phyloP scores from a whole-genome alignment of 2,888 invertebrate species.

The Pseudococcus longispinus region DNA sequence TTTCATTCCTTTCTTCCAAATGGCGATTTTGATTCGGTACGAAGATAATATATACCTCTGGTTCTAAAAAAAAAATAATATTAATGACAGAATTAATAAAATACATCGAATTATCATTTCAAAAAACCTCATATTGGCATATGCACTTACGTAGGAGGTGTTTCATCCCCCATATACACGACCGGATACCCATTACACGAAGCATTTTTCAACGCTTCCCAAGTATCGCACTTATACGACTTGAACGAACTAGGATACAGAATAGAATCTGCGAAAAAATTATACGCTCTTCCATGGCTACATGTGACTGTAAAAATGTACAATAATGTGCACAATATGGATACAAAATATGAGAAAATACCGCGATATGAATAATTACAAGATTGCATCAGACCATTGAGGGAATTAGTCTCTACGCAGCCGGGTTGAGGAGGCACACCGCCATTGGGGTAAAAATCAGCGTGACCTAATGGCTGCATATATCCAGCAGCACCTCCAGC shows the following conservation, averaged over 20 bases:
- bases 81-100: neutral
- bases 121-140: neutral
- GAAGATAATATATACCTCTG: conserved; percentile 14
- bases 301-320: conserved; percentile 59
- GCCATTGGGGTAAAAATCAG: conserved; percentile 62
- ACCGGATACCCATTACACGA: conserved; percentile 53
- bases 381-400: conserved; percentile 40
- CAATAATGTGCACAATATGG: conserved; percentile 9
- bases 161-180: conserved; percentile 59
- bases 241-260: conserved; percentile 58
- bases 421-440: conserved; percentile 59
- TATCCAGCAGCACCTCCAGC: conserved; percentile 61
- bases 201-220: conserved; percentile 58
- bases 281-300: conserved; percentile 60
- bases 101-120: neutral
- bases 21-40: neutral
- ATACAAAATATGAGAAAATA: conserved; percentile 6
- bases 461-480: conserved; percentile 60
- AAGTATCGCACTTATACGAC: conserved; percentile 59
- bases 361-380: conserved; percentile 49
- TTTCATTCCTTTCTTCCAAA: neutral
- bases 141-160: conserved; percentile 56
- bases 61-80: neutral
- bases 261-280: conserved; percentile 60
- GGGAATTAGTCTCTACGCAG: conserved; percentile 53